phyloP scores from a whole-genome alignment of 1,140 invertebrate genomes.

The Archegozetes longisetosus region DNA sequence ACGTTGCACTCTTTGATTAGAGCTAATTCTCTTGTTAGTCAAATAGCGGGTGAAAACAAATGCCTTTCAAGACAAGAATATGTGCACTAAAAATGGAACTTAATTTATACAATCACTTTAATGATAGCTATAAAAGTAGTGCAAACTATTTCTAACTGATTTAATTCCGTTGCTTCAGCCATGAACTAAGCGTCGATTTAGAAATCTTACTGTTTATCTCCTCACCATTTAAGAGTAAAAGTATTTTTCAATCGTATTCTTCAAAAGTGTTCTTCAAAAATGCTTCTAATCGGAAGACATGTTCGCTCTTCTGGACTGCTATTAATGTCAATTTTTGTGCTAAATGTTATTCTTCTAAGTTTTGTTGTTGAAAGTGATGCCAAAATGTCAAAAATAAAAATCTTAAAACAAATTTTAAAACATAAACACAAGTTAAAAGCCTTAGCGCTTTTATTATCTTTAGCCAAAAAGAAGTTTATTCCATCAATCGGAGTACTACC shows the following conservation, averaged over 20 bases:
- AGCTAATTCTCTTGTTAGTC: no score
- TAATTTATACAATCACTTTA: no score
- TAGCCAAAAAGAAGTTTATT: conserved; percentile 9
- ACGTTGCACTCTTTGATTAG: no score
- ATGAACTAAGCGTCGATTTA: not conserved
- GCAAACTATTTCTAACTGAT: not conserved
- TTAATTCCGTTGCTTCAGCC: not conserved
- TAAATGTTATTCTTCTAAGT: not conserved
- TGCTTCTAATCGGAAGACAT: not conserved
- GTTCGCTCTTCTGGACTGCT: not conserved
- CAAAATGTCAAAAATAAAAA: conserved; percentile 1
- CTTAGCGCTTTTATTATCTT: conserved; percentile 1
- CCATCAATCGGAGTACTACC: conserved; percentile 15
- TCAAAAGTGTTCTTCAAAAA: no score
- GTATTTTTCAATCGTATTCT: no score
- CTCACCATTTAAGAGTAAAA: not conserved
- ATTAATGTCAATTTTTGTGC: not conserved
- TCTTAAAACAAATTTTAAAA: not conserved
- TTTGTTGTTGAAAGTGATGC: not conserved
- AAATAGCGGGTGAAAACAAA: no score
- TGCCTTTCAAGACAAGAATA: no score
- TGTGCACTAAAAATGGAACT: no score
- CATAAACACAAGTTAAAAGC: conserved; percentile 12
- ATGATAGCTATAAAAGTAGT: not conserved
- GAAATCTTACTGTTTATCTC: no score